Evolutionary conservation across 2,888 invertebrate genomes (phyloP), one percentile per base, ranked within the genome.

Genomic region (Gastracanthus pulcherrimus): DNA sequence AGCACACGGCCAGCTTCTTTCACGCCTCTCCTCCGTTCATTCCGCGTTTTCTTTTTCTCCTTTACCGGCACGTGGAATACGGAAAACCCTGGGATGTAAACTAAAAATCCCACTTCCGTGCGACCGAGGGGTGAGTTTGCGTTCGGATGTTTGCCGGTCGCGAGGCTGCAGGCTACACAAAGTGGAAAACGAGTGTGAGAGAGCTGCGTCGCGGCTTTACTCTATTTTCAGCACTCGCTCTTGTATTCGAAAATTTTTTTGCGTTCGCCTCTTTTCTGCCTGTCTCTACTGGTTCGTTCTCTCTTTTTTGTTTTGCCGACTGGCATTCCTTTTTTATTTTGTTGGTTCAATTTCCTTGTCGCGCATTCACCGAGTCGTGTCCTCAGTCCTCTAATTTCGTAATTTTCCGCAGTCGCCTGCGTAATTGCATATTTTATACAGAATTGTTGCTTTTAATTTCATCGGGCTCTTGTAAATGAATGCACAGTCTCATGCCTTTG

Each of bases 101-200:
- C 69, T 48, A 51, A 51, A 70, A 70, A 70, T 51, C 31, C 34
- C 31, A 51, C 48, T 70, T 13, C 7, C 66, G 6, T 11, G n/a
- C n/a, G n/a, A n/a, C n/a, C 31, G 62, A 34, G 34, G 51, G 4
- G n/a, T n/a, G 60, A 41, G 60, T 62, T 74, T 69, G 48, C 38
- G 69, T n/a, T 23, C n/a, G 69, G 29, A 45, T 60, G 60, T 45
- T 60, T 74, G 55, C 34, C 36, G 23, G 48, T 7, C 48, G 48
- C n/a, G 48, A 48, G 48, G 7, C 48, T 7, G 48, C 48, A 6
- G 23, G 58, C 55, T 41, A 38, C 70, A 48, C 23, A 62, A 77
- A 62, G 62, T 70, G 62, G 51, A 71, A 77, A 77, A 71, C 64
- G 70, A 70, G 70, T 71, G 70, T n/a, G 55, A 34, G 11, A 34